A percentile compares a stretch with the other conserved stretches of the same genome.
Evolutionary conservation across 2,113 vertebrate species (phyloP).

Genomic region (Bostrychus sinensis): DNA sequence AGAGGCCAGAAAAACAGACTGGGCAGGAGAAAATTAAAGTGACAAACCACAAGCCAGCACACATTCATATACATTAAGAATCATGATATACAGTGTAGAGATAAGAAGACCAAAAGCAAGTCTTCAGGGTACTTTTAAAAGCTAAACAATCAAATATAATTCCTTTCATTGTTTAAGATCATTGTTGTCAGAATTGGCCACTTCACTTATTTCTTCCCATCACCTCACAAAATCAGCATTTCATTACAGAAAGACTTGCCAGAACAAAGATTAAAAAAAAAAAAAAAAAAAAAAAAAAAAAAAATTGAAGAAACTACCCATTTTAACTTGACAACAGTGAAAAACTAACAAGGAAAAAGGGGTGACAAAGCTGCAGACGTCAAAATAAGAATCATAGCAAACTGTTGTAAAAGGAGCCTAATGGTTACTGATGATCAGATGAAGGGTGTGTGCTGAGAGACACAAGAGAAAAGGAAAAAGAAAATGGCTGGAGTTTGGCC

Average conservation of each 20-base stretch:
- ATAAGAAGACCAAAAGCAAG: no score
- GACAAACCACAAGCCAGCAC: background rate
- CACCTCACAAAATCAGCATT: background rate
- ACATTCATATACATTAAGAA: background rate
- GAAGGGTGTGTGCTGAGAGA: slow-evolving; percentile 19
- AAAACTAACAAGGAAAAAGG: slow-evolving; percentile 10
- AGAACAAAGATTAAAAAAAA: no score
- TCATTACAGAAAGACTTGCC: background rate
- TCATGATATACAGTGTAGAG: no score
- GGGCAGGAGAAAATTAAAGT: slow-evolving; percentile 17
- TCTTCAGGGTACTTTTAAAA: no score
- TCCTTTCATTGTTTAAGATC: background rate
- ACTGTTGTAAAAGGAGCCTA: slow-evolving; percentile 58
- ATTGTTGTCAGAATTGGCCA: no score
- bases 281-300: no score
- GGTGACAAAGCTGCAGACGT: slow-evolving; percentile 40
- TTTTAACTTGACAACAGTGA: slow-evolving; percentile 6
- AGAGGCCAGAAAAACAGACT: slow-evolving; percentile 17
- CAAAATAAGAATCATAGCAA: slow-evolving; percentile 54
- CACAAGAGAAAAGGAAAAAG: slow-evolving; percentile 37
- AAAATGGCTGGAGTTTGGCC: slow-evolving; percentile 61
- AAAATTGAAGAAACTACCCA: background rate
- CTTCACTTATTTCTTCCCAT: no score
- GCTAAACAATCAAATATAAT: no score
- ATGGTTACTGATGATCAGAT: slow-evolving; percentile 62